phyloP scores from a whole-genome alignment of 1,140 invertebrate genomes.

The Drosophila mauritiana region DNA sequence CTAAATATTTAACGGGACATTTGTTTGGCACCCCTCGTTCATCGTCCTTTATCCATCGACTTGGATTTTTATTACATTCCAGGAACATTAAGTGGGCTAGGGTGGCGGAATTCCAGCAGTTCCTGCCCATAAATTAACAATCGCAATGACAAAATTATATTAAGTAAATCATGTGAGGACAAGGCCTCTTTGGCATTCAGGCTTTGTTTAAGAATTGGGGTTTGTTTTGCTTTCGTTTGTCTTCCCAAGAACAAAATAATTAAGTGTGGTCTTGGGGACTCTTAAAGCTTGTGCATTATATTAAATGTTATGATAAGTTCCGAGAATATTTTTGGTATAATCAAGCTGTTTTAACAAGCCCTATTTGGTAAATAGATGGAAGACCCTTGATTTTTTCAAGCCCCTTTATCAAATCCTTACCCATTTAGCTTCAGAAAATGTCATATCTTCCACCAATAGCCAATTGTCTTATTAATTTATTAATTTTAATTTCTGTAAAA shows the following conservation, averaged over 20 bases:
- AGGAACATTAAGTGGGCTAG: constrained; percentile 67
- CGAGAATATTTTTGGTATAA: neutral
- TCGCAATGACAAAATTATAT: constrained; percentile 60
- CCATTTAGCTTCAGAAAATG: neutral
- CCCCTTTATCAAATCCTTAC: too few relatives aligned
- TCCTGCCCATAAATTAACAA: constrained; percentile 64
- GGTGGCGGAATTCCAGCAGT: constrained; percentile 10
- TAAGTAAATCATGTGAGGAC: constrained; percentile 66
- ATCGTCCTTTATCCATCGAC: constrained; percentile 44
- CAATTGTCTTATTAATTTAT: too few relatives aligned
- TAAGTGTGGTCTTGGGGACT: neutral
- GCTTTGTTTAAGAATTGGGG: constrained; percentile 12
- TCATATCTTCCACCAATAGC: too few relatives aligned
- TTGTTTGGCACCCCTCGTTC: constrained; percentile 55
- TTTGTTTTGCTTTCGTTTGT: constrained; percentile 19
- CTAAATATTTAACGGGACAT: constrained; percentile 82
- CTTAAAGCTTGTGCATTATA: neutral
- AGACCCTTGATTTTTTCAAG: too few relatives aligned
- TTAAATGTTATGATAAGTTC: neutral
- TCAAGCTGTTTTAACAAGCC: too few relatives aligned
- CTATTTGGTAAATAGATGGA: too few relatives aligned
- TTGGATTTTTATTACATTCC: constrained; percentile 75
- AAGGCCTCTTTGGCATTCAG: neutral
- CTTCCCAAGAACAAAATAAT: neutral
- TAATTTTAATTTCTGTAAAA: neutral